Conservation (phyloP, 2,888 invertebrate genomes). For the Clusia tigrina region DNA sequence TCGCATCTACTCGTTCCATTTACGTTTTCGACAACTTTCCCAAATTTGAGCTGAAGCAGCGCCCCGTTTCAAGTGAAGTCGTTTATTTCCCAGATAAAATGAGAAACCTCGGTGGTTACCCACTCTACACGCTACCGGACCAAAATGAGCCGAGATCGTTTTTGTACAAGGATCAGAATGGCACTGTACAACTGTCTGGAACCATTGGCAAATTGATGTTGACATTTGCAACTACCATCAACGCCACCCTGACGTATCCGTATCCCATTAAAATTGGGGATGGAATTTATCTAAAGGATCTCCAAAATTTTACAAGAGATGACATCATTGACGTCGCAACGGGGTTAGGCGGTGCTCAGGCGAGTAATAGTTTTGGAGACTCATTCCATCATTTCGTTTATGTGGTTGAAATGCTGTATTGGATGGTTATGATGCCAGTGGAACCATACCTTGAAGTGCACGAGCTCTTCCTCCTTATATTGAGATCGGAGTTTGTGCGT, state of each 20-base stretch:
- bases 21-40: not conserved
- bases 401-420: conserved; percentile 18
- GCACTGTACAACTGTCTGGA: not conserved
- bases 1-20: not conserved
- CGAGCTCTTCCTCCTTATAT: conserved; percentile 8
- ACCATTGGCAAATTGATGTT: conserved; percentile 1
- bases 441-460: conserved; percentile 13
- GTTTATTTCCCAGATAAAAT: conserved; percentile 31
- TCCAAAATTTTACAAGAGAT: not conserved
- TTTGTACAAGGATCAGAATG: conserved; percentile 9
- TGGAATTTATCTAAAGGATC: not conserved
- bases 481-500: not conserved
- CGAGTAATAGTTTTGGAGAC: not conserved
- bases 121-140: conserved; percentile 29
- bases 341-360: no score
- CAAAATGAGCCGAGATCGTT: conserved; percentile 30
- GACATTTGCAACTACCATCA: not conserved
- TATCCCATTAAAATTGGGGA: not conserved
- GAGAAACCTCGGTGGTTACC: conserved; percentile 31
- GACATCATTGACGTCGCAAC: not conserved
- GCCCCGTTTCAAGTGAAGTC: not conserved
- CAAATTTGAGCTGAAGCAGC: not conserved
- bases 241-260: not conserved
- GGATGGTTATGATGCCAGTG: conserved; percentile 24
- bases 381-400: conserved; percentile 20